Base-by-base conservation (phyloP, 2,113 vertebrate species). In the Tachycineta bicolor region DNA sequence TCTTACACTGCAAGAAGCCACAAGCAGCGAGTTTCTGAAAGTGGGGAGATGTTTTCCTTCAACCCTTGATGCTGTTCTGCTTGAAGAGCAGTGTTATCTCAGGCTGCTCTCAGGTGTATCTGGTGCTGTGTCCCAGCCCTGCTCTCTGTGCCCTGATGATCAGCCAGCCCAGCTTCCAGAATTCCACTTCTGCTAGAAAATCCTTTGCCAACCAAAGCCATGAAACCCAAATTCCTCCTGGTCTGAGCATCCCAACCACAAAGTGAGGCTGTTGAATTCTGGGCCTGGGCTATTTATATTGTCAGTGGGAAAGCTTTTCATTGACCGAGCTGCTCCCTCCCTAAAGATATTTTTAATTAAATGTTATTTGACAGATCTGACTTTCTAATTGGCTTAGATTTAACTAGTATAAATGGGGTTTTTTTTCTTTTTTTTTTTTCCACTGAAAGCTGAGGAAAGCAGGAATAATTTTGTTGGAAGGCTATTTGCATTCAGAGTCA, bases 271-370 rank as follows among this genome's bases (percentile, higher is more conserved):
- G 69, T 28, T 29, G 33, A 31, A 80, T 91, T 78, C 76, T 76
- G n/a, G 21, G 44, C 52, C 56, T 41, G 46, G 82, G 74, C 85
- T 95, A 79, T 96, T 93, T 96, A 88, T 95, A 52, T 24, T 65
- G 56, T 64, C 56, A 58, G 82, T 77, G 79, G 64, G 79, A 91
- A 86, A 83, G 71, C 76, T 79, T 95, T 71, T 49, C 49, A 31
- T 64, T 86, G 79, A 77, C 89, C 23, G 11, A 69, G 85, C 53
- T 69, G 70, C 39, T 80, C 63, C 49, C 29, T 77, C 52, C 70
- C 77, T 76, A 52, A 74, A 87, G 71, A 83, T 63, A 83, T 50
- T 86, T 80, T 31, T 84, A 95, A 88, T 94, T 93, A 88, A 81
- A 78, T 50, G 73, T 71, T 83, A 22, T 56, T 89, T 86, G 62